phyloP scores from a whole-genome alignment of 2,113 vertebrate species.

The Nothocercus julius region DNA sequence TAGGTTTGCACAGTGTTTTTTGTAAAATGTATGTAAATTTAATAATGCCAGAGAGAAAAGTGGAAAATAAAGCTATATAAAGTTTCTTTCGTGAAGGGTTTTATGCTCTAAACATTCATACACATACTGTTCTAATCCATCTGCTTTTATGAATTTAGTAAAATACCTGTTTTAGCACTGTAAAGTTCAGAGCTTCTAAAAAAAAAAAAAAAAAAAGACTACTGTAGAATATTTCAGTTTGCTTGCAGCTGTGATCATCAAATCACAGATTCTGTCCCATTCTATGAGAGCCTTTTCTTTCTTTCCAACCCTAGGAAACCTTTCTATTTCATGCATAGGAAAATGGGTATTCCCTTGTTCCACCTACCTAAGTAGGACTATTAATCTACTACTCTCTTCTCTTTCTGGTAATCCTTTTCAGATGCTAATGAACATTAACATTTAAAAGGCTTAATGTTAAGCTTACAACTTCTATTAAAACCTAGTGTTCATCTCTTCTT shows the following conservation, averaged over 20 bases:
- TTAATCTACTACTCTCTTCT: background rate
- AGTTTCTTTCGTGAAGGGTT: background rate
- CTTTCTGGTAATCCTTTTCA: background rate
- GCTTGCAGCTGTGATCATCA: background rate
- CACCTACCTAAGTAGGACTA: background rate
- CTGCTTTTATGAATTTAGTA: background rate
- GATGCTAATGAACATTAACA: slow-evolving; percentile 13
- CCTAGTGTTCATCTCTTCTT: background rate
- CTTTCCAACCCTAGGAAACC: background rate
- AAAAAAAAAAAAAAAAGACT: background rate
- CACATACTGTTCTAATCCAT: background rate
- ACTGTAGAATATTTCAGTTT: background rate
- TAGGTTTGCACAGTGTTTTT: background rate
- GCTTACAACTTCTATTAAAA: background rate
- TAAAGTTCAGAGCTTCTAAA: background rate
- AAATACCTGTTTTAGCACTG: background rate
- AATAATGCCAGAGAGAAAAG: background rate
- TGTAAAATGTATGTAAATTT: background rate
- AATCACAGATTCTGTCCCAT: background rate
- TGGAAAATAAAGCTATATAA: background rate
- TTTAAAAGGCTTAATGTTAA: background rate
- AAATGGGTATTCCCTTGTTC: background rate
- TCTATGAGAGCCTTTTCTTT: background rate
- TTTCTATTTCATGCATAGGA: background rate
- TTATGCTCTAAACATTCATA: background rate